phyloP scores from a whole-genome alignment of 2,797 vertebrate species.

The Echeneis naucrates region DNA sequence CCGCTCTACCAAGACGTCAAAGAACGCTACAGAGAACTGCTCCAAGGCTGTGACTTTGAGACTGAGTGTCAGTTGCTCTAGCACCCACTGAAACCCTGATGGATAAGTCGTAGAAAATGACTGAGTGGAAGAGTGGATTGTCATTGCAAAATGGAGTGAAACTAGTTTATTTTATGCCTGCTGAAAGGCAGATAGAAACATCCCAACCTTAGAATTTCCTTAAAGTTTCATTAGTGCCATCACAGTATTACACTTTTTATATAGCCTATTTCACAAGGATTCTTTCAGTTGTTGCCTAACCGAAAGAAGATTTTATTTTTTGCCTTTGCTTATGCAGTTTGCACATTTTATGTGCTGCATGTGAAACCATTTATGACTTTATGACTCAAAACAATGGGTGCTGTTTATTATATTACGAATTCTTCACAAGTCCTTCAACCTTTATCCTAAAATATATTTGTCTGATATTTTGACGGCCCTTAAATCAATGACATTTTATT shows the following conservation, averaged over 20 bases:
- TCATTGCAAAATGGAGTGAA: conserved; percentile 15
- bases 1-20: conserved; percentile 87
- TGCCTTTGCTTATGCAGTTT: conserved; percentile 27
- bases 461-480: not conserved
- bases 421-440: not conserved
- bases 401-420: not conserved
- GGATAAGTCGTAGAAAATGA: too few relatives aligned
- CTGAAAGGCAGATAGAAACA: conserved; percentile 13
- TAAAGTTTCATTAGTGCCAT: not conserved
- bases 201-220: not conserved
- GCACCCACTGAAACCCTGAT: too few relatives aligned
- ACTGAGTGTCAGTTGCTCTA: conserved; percentile 69
- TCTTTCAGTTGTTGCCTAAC: not conserved
- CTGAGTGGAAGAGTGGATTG: too few relatives aligned
- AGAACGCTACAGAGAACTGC: conserved; percentile 86
- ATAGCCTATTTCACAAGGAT: not conserved
- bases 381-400: not conserved
- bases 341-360: not conserved
- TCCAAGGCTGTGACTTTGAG: conserved; percentile 87
- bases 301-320: conserved; percentile 3
- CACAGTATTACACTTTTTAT: conserved; percentile 24
- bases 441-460: not conserved
- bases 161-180: not conserved
- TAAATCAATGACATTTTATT: not conserved
- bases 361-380: not conserved